These are phyloP conservation scores for Gryon sp. DNA, from an alignment of 1,140 invertebrate species.

Conservation along the genomic window DNA sequence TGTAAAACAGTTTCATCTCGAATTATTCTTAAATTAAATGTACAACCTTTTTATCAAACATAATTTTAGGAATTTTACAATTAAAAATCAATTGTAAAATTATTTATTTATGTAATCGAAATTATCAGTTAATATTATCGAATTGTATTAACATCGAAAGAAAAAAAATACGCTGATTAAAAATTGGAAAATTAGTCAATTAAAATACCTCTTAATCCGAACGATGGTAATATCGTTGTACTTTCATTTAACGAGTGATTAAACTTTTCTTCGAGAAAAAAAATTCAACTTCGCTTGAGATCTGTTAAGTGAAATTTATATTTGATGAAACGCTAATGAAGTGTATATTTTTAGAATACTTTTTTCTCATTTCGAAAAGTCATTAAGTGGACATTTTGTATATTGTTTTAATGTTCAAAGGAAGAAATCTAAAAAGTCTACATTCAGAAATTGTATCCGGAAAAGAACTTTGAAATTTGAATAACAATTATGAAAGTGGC, in stretches of 20 bases:
- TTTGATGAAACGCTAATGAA: not conserved
- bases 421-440: not conserved
- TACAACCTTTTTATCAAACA: too few relatives aligned
- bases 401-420: too few relatives aligned
- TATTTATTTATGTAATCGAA: too few relatives aligned
- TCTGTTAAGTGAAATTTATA: not conserved
- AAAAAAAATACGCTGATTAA: not conserved
- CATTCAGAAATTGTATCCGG: not conserved
- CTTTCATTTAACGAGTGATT: not conserved
- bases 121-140: too few relatives aligned
- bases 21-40: too few relatives aligned
- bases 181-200: not conserved
- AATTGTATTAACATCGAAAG: not conserved
- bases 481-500: not conserved
- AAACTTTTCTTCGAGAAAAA: not conserved
- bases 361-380: too few relatives aligned
- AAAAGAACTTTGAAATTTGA: constrained; percentile 1
- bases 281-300: not conserved
- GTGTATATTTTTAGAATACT: not conserved
- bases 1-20: not conserved
- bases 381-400: too few relatives aligned
- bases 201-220: not conserved
- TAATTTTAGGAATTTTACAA: too few relatives aligned
- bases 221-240: not conserved
- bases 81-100: too few relatives aligned